These are phyloP conservation scores for Acanthisitta chloris DNA, from an alignment of 2,113 vertebrate genomes.

Conservation along the genomic window DNA sequence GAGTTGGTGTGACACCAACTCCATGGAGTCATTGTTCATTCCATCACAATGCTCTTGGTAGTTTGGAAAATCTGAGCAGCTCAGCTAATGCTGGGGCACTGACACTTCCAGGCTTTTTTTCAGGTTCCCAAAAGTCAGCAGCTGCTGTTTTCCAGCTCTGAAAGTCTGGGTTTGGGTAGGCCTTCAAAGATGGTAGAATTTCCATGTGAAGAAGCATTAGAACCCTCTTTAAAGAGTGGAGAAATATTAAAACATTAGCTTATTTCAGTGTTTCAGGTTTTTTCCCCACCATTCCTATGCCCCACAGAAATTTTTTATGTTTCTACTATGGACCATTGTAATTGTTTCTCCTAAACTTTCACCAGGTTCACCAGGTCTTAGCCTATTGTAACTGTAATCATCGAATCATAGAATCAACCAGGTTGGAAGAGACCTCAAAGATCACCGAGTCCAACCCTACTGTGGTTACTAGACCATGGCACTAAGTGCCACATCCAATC, in stretches of 20 bases:
- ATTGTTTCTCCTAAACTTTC: not conserved
- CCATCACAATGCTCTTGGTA: not conserved
- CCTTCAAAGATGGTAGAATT: not conserved
- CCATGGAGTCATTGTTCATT: not conserved
- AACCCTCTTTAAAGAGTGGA: not conserved
- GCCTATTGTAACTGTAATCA: not conserved
- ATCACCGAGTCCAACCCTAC: too few relatives aligned
- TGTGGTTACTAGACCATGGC: too few relatives aligned
- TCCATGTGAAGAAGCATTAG: not conserved
- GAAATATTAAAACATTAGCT: not conserved
- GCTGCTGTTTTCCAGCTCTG: not conserved
- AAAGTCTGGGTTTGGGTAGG: not conserved
- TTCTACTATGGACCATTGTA: not conserved
- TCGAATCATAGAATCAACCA: too few relatives aligned
- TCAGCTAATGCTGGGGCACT: not conserved
- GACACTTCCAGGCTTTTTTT: not conserved
- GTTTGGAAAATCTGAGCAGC: not conserved
- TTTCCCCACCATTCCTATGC: not conserved
- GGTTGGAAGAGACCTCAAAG: too few relatives aligned
- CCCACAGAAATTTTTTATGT: not conserved
- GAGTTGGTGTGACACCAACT: not conserved
- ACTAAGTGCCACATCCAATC: too few relatives aligned
- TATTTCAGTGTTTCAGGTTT: not conserved
- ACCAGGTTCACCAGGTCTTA: not conserved
- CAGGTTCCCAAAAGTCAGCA: not conserved